Conservation (phyloP, 1,140 invertebrate species). For the Eufriesea mexicana region DNA sequence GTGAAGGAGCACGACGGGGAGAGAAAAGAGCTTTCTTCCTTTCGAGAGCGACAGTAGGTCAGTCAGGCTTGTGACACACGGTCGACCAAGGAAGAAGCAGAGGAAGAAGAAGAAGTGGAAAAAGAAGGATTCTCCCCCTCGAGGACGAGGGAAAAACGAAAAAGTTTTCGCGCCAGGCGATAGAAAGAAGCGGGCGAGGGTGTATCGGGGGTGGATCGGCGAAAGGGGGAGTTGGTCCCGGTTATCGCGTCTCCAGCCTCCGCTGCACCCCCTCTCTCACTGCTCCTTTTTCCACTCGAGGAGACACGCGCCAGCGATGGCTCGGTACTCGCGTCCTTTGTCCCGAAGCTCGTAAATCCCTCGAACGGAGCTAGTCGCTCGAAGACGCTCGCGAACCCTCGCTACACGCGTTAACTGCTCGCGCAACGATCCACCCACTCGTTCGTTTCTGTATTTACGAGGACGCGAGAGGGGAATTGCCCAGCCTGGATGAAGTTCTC, state of each 20-base stretch:
- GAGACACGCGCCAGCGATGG: conserved; percentile 30
- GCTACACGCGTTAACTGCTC: conserved; percentile 38
- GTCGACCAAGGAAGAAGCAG: background rate
- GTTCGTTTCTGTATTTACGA: conserved; percentile 46
- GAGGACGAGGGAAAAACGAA: background rate
- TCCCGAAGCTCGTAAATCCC: conserved; percentile 54
- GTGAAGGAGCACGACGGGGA: conserved; percentile 29
- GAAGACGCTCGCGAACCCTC: background rate
- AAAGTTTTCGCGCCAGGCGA: conserved; percentile 27
- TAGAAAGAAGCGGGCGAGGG: background rate
- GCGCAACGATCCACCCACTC: conserved; percentile 35
- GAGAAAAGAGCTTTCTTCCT: conserved; percentile 37
- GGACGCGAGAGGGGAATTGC: background rate
- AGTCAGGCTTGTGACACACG: conserved; percentile 37
- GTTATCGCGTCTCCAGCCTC: too few relatives aligned
- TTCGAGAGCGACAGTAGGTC: conserved; percentile 51
- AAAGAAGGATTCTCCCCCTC: background rate
- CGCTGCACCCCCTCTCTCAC: too few relatives aligned
- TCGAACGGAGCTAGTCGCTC: background rate
- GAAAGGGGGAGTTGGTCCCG: too few relatives aligned
- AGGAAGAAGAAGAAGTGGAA: background rate
- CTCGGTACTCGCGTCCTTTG: conserved; percentile 50
- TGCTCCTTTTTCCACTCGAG: conserved; percentile 40
- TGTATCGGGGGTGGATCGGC: background rate
- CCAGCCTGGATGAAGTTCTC: background rate